phyloP scores from a whole-genome alignment of 2,113 vertebrate species.

The Motacilla alba region DNA sequence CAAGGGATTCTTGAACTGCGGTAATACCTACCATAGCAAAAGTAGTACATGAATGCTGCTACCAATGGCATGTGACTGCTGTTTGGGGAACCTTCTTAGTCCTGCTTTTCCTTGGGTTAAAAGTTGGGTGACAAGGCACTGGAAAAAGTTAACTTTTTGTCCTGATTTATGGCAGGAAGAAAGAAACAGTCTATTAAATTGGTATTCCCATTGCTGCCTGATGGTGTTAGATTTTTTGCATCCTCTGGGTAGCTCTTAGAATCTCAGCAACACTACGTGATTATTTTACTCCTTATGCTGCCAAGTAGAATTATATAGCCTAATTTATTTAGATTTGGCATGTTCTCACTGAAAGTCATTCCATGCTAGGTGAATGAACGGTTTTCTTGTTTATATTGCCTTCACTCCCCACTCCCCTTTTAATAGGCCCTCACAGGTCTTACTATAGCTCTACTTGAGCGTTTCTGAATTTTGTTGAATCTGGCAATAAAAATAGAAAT shows the following conservation, averaged over 20 bases:
- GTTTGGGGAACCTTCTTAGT: not conserved
- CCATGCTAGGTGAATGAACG: not conserved
- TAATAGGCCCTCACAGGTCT: not conserved
- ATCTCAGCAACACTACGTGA: not conserved
- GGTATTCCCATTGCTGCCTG: not conserved
- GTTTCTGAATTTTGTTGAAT: not conserved
- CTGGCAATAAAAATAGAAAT: conserved; percentile 15
- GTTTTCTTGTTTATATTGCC: not conserved
- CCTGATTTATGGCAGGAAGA: not conserved
- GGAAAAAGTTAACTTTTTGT: not conserved
- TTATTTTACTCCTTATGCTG: not conserved
- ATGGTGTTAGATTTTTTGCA: not conserved
- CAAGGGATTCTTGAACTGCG: not conserved
- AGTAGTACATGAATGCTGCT: not conserved
- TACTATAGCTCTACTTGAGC: not conserved
- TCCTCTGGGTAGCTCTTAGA: conserved; percentile 14
- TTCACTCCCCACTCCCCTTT: not conserved
- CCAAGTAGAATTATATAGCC: not conserved
- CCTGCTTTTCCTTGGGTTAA: not conserved
- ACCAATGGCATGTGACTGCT: not conserved
- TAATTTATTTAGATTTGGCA: conserved; percentile 27
- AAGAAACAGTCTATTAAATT: not conserved
- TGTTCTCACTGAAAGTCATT: not conserved
- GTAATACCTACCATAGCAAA: not conserved
- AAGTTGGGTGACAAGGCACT: not conserved